Evolutionary conservation across 2,113 vertebrate species (phyloP), one percentile per base, ranked within the genome.

Genomic region (Pipra filicauda): DNA sequence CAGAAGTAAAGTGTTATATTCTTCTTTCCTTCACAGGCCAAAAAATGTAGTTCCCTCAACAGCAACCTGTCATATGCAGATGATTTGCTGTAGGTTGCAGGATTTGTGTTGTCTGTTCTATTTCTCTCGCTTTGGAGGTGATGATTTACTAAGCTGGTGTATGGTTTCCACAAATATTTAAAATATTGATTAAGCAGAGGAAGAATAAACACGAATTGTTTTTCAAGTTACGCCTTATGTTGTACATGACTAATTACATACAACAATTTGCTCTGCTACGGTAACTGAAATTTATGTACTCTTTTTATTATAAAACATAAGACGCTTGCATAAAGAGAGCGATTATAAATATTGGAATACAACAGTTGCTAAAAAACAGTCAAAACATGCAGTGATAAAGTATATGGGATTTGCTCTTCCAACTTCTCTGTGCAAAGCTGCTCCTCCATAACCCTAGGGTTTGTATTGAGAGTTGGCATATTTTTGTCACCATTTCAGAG

Each of bases 261-360:
- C 91, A 96, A 93, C 96, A 95, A 93, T 96, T 96, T 96, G 76
- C 89, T 82, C 76, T 94, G 92, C 91, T 89, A 85, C 26, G 27
- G 96, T 96, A 92, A 85, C 93, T 87, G 89, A 96, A 94, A 97
- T 96, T 95, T 97, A 96, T 96, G 96, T 96, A 94, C 95, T 92
- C 85, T 92, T 96, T 93, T 82, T 96, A 96, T 96, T 96, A 96
- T 96, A 93, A 94, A 97, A 92, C 95, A 93, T 94, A 97, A 97
- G 95, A 93, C 22, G 83, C 93, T 96, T 96, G 86, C 70, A 76
- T 95, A 91, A 96, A 95, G 88, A 93, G 73, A 77, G 79, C 84
- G 93, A 95, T 95, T 91, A 96, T 96, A 95, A 96, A 96, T 96
- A 96, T 66, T 95, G 91, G 88, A 96, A 89, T 89, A 84, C 70